Percentiles rank a stretch among this genome's conserved stretches.
Evolutionary conservation across 2,888 invertebrate genomes (phyloP).

Genomic region (Carpatolechia fugitivella): DNA sequence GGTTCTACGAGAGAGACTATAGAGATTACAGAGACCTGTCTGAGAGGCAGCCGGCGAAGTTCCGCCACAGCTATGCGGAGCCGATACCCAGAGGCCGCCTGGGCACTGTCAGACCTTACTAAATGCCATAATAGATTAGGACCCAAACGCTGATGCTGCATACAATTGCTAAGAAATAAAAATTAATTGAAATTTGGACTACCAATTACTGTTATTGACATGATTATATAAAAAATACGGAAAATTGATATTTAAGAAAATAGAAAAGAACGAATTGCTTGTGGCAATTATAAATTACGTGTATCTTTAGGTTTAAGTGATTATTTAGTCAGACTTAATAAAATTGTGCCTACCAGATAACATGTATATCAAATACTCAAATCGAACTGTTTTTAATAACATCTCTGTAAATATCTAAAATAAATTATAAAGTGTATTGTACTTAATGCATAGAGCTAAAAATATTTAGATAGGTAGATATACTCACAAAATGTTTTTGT

Average conservation of each 20-base stretch:
- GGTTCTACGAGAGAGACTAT: conserved; percentile 68
- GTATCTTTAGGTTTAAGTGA: conserved; percentile 10
- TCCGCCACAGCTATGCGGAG: conserved; percentile 84
- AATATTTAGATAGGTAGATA: conserved; percentile 3
- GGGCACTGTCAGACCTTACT: conserved; percentile 73
- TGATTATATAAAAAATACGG: not conserved
- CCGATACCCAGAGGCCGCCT: conserved; percentile 77
- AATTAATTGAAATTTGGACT: not conserved
- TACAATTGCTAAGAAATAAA: not conserved
- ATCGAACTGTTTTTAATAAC: conserved; percentile 3
- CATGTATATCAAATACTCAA: conserved; percentile 13
- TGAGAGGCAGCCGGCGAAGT: conserved; percentile 66
- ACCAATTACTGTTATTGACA: not conserved
- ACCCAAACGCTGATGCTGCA: conserved; percentile 5
- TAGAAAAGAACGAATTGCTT: not conserved
- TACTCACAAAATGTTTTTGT: conserved; percentile 15
- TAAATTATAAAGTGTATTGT: conserved; percentile 2
- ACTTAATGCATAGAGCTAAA: conserved; percentile 3
- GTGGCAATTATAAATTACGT: conserved; percentile 7
- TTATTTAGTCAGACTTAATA: conserved; percentile 7
- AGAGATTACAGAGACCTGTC: conserved; percentile 66
- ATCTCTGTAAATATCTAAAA: not conserved
- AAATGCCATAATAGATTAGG: conserved; percentile 70
- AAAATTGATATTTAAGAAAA: not conserved
- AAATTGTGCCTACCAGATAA: conserved; percentile 8